Conservation (phyloP, 2,113 vertebrate species). For the Amia ocellicauda region DNA sequence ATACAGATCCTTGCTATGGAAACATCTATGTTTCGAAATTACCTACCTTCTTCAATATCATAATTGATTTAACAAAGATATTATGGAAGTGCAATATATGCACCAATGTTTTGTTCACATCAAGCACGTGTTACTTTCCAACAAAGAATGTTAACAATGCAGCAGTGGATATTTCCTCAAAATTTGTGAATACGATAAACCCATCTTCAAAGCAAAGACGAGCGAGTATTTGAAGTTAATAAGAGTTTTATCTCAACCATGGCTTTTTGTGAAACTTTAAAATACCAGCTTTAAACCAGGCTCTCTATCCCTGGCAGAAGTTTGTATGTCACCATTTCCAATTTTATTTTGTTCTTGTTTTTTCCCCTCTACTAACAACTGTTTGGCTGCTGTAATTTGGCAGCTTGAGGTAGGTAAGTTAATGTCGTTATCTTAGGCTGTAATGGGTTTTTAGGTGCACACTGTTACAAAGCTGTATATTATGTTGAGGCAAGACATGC, state of each 20-base stretch:
- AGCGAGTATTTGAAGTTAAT: neutral
- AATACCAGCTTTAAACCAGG: conserved; percentile 2
- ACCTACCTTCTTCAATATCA: too few species aligned
- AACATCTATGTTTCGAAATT: too few species aligned
- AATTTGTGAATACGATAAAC: too few species aligned
- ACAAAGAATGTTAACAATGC: too few species aligned
- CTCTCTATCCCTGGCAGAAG: neutral
- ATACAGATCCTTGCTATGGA: too few species aligned
- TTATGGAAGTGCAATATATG: too few species aligned
- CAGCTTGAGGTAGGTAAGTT: conserved; percentile 53
- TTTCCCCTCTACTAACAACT: conserved; percentile 21
- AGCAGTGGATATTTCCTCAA: too few species aligned
- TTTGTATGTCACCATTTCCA: conserved; percentile 3
- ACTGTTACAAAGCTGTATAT: conserved; percentile 61
- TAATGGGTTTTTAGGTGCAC: conserved; percentile 62
- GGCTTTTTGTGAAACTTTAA: conserved; percentile 13
- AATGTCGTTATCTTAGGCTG: conserved; percentile 70
- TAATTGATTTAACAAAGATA: too few species aligned
- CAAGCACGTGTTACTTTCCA: too few species aligned
- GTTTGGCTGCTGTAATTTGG: conserved; percentile 34
- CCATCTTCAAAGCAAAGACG: neutral
- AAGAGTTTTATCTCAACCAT: neutral
- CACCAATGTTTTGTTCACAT: too few species aligned
- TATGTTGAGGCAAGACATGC: conserved; percentile 65
- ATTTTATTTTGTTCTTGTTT: neutral